Evolutionary conservation across 2,113 vertebrate species (phyloP), one percentile per base, ranked within the genome.

Genomic region (Oncorhynchus kisutch): DNA sequence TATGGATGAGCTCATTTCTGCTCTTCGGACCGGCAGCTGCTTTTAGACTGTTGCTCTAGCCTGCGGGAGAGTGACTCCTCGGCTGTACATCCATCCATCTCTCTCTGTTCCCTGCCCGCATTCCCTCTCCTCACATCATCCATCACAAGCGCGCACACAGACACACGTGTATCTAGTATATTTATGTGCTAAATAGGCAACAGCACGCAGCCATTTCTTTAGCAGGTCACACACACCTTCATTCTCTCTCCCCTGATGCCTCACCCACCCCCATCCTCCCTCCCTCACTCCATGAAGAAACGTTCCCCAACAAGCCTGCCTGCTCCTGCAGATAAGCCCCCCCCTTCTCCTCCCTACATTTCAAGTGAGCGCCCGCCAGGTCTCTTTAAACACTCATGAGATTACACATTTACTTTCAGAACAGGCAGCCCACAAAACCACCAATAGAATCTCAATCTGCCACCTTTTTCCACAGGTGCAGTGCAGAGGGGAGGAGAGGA

Each of bases 181-280:
- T 54, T 16, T 66, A 39, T 51, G 60, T 45, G 51, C 16, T 54
- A 54, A 14, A 16, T 54, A 54, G 51, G 51, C 4, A 14, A 54
- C 51, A 54, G 51, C 3, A 54, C 1, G 51, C 51, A 54, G 51
- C 16, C 12, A 54, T 54, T 18, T 54, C 16, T 18, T 54, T 16
- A 54, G 51, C 51, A 54, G 51, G 29, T 66, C 11, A 49, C 67
- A 76, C 18, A 49, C 48, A 78, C 72, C 59, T 39, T 67, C 45
- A 77, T 45, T 34, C 31, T 73, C 60, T 73, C 18, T 71, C 70
- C 49, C 70, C 51, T 54, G 13, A 54, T 29, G 49, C 51, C 51
- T n/a, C 70, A 4, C 3, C 24, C 51, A n/a, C 72, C 39, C 45
- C 14, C 9, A n/a, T 34, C 39, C 67, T 39, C 31, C 29, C 31